Conservation (phyloP, 2,888 invertebrate species). For the Chrysomela aeneicollis region DNA sequence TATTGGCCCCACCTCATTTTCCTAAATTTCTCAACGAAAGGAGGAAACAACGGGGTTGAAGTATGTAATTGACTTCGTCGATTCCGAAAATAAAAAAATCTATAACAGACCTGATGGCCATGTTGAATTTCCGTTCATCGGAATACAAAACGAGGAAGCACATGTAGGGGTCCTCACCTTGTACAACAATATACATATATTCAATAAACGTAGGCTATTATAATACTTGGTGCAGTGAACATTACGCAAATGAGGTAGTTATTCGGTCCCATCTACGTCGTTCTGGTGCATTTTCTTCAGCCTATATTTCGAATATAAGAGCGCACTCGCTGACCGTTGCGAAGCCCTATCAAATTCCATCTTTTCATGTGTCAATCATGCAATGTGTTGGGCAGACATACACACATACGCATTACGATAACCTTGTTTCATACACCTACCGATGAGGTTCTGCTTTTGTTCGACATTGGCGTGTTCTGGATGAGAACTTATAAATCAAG, state of each 20-base stretch:
- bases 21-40: no score
- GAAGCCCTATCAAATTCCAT: conserved; percentile 41
- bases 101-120: not conserved
- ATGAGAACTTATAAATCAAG: no score
- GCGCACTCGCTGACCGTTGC: conserved; percentile 43
- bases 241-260: conserved; percentile 40
- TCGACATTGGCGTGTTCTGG: not conserved
- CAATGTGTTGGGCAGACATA: conserved; percentile 17
- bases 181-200: conserved; percentile 24
- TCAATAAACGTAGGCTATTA: conserved; percentile 21
- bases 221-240: conserved; percentile 28
- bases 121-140: not conserved
- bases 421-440: not conserved
- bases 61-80: no score
- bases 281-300: conserved; percentile 36
- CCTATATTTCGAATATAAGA: conserved; percentile 45
- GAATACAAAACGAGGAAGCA: conserved; percentile 17
- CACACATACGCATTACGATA: not conserved
- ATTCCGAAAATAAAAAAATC: no score
- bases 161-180: conserved; percentile 5
- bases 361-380: conserved; percentile 48
- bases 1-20: no score
- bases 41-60: no score
- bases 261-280: conserved; percentile 35
- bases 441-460: not conserved